A percentile compares a stretch with the other conserved stretches of the same genome.
These are phyloP conservation scores for Dendrophyllia cribrosa DNA, from an alignment of 64 coral and sea anemone species.

Conservation along the genomic window DNA sequence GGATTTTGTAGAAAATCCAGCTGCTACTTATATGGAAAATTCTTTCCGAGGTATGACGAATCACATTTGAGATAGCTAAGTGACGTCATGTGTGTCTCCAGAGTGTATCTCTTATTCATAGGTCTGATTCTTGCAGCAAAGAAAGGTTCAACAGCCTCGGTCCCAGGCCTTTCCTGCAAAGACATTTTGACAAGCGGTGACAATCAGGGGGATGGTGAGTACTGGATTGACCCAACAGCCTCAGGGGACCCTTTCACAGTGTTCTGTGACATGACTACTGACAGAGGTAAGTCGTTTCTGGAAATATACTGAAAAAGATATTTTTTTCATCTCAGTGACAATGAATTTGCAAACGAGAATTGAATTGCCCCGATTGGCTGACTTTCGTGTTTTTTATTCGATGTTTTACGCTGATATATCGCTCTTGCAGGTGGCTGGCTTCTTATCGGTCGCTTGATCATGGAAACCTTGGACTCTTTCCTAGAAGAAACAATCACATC, in stretches of 20 bases:
- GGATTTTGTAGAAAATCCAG: slow-evolving; percentile 4
- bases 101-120: too few species aligned
- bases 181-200: neutral
- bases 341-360: too few species aligned
- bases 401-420: neutral
- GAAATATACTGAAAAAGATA: neutral
- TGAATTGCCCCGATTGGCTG: neutral
- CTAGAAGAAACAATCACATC: neutral
- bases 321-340: too few species aligned
- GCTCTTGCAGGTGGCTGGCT: slow-evolving; percentile 63
- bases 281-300: slow-evolving; percentile 5
- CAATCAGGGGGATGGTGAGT: slow-evolving; percentile 20
- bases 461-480: neutral
- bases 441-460: neutral
- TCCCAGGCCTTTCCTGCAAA: slow-evolving; percentile 1
- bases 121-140: neutral
- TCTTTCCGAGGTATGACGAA: neutral
- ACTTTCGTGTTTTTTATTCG: too few species aligned
- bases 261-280: slow-evolving; percentile 41
- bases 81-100: too few species aligned
- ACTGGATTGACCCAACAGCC: slow-evolving; percentile 38
- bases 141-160: slow-evolving; percentile 6
- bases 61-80: neutral
- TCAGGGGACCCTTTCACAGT: slow-evolving; percentile 39
- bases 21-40: slow-evolving; percentile 18